A percentile compares a stretch with the other conserved stretches of the same genome.
Conservation (phyloP, 2,113 vertebrate genomes). For the Morone chrysops region DNA sequence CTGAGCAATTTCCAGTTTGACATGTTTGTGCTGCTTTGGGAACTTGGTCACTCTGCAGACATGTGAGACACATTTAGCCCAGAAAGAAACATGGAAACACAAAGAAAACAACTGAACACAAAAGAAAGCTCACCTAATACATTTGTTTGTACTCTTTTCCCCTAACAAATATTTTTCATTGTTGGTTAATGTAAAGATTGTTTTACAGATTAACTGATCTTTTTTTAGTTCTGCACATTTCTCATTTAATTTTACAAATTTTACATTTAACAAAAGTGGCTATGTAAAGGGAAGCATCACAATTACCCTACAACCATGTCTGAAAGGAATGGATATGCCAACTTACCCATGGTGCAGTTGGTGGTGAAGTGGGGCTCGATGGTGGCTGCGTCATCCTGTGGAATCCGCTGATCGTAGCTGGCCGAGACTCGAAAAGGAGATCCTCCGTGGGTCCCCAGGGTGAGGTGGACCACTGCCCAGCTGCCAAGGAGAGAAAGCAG, state of each 20-base stretch:
- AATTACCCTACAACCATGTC: neutral
- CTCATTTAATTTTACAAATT: too few relatives aligned
- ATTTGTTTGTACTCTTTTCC: neutral
- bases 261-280: neutral
- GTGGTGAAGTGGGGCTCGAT: conserved; percentile 84
- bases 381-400: conserved; percentile 74
- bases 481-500: conserved; percentile 86
- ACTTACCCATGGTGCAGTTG: conserved; percentile 87
- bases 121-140: neutral
- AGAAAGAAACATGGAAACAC: neutral
- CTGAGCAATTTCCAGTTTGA: conserved; percentile 51
- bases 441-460: conserved; percentile 70
- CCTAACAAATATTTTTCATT: neutral
- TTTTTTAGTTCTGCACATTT: neutral
- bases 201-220: neutral
- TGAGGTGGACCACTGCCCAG: conserved; percentile 86
- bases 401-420: conserved; percentile 78
- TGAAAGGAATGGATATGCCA: neutral
- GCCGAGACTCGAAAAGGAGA: conserved; percentile 81
- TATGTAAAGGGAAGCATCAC: neutral
- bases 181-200: neutral
- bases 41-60: conserved; percentile 49
- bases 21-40: conserved; percentile 49
- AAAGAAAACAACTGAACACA: conserved; percentile 6
- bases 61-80: conserved; percentile 65